Evolutionary conservation across 1,140 invertebrate species (phyloP).

Genomic region (Macrotrachela quadricornifera): DNA sequence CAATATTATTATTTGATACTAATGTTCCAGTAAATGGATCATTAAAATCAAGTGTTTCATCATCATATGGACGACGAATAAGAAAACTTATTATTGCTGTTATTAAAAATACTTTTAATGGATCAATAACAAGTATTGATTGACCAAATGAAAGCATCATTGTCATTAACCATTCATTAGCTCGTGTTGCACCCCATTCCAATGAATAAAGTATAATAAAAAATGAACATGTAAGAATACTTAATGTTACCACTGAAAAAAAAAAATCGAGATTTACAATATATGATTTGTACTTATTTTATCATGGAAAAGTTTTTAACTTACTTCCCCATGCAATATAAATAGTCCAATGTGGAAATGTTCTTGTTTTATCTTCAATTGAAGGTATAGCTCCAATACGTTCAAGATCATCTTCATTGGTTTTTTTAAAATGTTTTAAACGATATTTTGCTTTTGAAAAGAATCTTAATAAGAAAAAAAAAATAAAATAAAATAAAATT

Average conservation of each 20-base stretch:
- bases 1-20: too few relatives aligned
- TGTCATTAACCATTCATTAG: conserved; percentile 28
- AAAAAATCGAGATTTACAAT: background rate
- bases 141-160: conserved; percentile 28
- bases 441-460: too few relatives aligned
- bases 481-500: too few relatives aligned
- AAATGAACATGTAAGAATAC: conserved; percentile 19
- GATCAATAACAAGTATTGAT: conserved; percentile 25
- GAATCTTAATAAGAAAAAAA: too few relatives aligned
- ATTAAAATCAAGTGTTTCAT: conserved; percentile 14
- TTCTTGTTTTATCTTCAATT: background rate
- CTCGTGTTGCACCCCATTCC: conserved; percentile 27
- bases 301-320: conserved; percentile 8
- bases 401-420: too few relatives aligned
- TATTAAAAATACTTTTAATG: conserved; percentile 31
- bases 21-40: too few relatives aligned
- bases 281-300: too few relatives aligned
- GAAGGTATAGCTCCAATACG: too few relatives aligned
- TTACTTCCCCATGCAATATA: conserved; percentile 24
- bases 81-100: conserved; percentile 34
- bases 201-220: conserved; percentile 29
- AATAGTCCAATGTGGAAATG: conserved; percentile 24
- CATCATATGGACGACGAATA: conserved; percentile 34
- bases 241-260: conserved; percentile 18
- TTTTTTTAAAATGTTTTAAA: too few relatives aligned